These are phyloP conservation scores for Botia almorhae DNA, from an alignment of 2,797 vertebrate genomes.

Conservation along the genomic window DNA sequence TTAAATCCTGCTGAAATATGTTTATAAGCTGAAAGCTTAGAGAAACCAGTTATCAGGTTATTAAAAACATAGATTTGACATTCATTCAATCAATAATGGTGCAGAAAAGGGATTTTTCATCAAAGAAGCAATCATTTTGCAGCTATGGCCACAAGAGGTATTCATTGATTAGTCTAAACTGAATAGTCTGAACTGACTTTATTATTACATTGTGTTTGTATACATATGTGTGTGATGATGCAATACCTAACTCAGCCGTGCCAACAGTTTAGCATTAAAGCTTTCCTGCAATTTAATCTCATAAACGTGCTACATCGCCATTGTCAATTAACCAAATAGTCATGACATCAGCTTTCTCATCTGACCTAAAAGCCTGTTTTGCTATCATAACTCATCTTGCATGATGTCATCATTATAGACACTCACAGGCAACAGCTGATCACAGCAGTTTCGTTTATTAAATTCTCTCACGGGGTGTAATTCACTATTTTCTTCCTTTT, in stretches of 20 bases:
- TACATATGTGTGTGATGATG: slow-evolving; percentile 15
- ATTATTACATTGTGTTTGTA: slow-evolving; percentile 28
- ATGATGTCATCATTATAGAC: slow-evolving; percentile 58
- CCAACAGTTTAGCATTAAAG: slow-evolving; percentile 12
- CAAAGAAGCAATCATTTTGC: slow-evolving; percentile 9
- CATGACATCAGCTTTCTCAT: slow-evolving; percentile 73
- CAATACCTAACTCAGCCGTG: neutral
- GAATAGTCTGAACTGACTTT: slow-evolving; percentile 22
- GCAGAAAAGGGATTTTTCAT: slow-evolving; percentile 31
- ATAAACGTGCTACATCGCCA: slow-evolving; percentile 59
- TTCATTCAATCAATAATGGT: slow-evolving; percentile 7
- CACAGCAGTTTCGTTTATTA: slow-evolving; percentile 58
- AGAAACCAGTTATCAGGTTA: slow-evolving; percentile 21
- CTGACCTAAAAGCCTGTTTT: slow-evolving; percentile 74
- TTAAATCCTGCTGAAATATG: neutral
- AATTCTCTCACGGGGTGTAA: too few species aligned
- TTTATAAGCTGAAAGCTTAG: neutral
- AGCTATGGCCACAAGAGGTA: slow-evolving; percentile 16
- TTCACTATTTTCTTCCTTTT: neutral
- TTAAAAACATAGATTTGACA: slow-evolving; percentile 9
- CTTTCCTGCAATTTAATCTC: slow-evolving; percentile 15
- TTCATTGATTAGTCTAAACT: slow-evolving; percentile 44
- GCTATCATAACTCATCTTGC: slow-evolving; percentile 65
- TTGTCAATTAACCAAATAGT: slow-evolving; percentile 61
- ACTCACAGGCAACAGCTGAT: slow-evolving; percentile 49